phyloP scores from a whole-genome alignment of 2,113 vertebrate genomes.

The Boulengeromyrus knoepffleri region DNA sequence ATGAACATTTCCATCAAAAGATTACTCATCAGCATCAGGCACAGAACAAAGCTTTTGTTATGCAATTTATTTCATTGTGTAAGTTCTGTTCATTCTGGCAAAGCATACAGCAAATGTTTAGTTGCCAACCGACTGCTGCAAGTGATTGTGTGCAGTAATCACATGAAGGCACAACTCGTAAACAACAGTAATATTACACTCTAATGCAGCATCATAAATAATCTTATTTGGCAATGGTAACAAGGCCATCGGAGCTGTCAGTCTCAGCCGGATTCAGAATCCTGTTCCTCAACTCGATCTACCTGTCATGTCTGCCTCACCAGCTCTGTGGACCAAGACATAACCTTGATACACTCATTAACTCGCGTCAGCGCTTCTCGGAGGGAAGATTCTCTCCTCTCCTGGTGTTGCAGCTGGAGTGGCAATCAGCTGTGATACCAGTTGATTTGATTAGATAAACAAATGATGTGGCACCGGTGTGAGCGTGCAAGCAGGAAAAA shows the following conservation, averaged over 20 bases:
- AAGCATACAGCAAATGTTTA: neutral
- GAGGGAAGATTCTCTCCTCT: neutral
- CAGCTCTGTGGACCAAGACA: neutral
- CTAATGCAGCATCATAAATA: neutral
- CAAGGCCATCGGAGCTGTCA: neutral
- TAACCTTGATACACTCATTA: neutral
- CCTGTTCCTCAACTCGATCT: neutral
- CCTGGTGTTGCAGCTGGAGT: neutral
- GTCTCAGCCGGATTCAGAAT: neutral
- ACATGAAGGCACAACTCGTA: neutral
- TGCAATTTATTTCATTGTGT: neutral
- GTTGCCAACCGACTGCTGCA: neutral
- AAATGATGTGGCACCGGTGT: neutral
- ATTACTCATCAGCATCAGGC: neutral
- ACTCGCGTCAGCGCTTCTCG: neutral
- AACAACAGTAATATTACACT: neutral
- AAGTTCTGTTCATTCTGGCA: slow-evolving; percentile 2
- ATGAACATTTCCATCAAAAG: neutral
- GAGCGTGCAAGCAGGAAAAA: neutral
- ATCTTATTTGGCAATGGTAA: neutral
- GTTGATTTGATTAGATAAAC: slow-evolving; percentile 15
- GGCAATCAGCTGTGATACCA: neutral
- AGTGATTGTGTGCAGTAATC: neutral
- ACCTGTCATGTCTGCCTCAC: neutral
- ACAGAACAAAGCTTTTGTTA: neutral